These are phyloP conservation scores for Diaphora mendica DNA, from an alignment of 2,888 invertebrate genomes.

Conservation along the genomic window DNA sequence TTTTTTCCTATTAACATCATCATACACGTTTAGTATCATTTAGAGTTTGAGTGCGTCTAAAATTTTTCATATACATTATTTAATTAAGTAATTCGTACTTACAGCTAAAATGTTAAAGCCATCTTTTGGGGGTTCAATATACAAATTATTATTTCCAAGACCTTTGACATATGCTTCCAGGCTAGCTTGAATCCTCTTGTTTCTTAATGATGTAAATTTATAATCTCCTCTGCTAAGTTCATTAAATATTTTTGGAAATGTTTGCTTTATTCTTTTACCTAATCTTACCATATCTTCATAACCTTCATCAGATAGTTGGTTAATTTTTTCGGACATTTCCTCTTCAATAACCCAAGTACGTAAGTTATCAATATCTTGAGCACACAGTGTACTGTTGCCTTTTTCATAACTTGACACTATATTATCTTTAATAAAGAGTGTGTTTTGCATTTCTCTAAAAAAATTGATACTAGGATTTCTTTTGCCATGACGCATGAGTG, in stretches of 20 bases:
- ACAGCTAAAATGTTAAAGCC: conserved; percentile 57
- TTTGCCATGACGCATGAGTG: conserved; percentile 71
- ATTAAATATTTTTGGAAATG: conserved; percentile 75
- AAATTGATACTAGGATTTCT: conserved; percentile 58
- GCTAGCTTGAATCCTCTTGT: conserved; percentile 86
- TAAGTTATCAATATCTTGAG: conserved; percentile 78
- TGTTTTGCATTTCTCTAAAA: conserved; percentile 64
- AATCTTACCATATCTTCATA: conserved; percentile 88
- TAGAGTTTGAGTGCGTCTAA: not conserved
- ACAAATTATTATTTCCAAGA: conserved; percentile 53
- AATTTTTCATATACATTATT: not conserved
- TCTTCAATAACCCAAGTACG: conserved; percentile 62
- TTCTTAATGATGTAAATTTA: conserved; percentile 86
- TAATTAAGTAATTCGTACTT: conserved; percentile 37
- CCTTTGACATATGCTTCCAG: conserved; percentile 88
- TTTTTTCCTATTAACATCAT: not conserved
- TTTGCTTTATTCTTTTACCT: conserved; percentile 74
- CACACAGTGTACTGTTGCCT: conserved; percentile 73
- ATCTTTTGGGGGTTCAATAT: conserved; percentile 49
- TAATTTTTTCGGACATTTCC: conserved; percentile 63
- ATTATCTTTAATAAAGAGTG: conserved; percentile 63
- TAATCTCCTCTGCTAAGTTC: conserved; percentile 79
- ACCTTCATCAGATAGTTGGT: conserved; percentile 74
- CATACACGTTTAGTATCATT: not conserved
- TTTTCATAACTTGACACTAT: conserved; percentile 66